Conservation (phyloP, 2,113 vertebrate species). For the Tyto alba region DNA sequence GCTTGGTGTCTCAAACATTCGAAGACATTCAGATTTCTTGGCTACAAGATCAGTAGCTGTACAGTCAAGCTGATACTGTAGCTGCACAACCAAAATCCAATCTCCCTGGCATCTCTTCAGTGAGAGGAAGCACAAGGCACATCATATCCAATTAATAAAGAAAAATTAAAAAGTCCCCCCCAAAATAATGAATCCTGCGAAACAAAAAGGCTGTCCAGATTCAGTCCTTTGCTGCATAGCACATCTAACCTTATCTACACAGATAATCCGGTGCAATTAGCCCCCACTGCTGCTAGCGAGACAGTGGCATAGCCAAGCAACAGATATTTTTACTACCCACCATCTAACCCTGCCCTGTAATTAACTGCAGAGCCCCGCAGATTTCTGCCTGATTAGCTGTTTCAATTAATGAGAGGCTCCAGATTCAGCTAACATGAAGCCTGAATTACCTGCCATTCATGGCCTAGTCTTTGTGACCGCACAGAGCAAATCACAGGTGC, state of each 20-base stretch:
- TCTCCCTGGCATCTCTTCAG: not conserved
- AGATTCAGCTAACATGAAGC: not conserved
- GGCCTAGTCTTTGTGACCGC: not conserved
- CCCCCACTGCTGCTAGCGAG: not conserved
- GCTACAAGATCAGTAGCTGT: not conserved
- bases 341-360: conserved; percentile 17
- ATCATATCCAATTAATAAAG: not conserved
- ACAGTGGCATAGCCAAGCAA: not conserved
- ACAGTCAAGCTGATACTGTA: not conserved
- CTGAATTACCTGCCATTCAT: not conserved
- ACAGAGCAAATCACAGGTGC: conserved; percentile 22
- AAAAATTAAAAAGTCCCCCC: not conserved
- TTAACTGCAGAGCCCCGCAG: conserved; percentile 9
- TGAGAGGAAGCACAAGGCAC: not conserved
- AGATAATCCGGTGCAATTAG: not conserved
- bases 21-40: not conserved
- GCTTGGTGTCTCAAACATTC: not conserved
- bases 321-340: not conserved
- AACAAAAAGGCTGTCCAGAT: not conserved
- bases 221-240: not conserved
- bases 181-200: not conserved
- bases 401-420: conserved; percentile 12
- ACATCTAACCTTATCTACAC: not conserved
- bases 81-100: not conserved
- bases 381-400: conserved; percentile 30